Percentiles rank a stretch among this genome's conserved stretches.
Evolutionary conservation across 2,888 invertebrate genomes (phyloP).

Genomic region (Hyposoter didymator): DNA sequence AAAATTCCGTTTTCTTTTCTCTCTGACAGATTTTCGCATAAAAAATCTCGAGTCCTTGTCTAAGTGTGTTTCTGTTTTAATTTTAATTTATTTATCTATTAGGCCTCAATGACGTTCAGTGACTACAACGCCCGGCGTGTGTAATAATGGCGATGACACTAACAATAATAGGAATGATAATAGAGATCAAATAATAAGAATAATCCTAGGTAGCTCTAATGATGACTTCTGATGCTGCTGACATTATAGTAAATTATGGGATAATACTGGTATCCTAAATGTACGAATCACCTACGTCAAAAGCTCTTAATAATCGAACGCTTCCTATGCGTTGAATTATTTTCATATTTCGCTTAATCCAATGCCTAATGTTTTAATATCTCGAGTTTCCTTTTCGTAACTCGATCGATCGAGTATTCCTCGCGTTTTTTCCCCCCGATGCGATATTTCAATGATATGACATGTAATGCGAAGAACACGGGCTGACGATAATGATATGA

Average conservation of each 20-base stretch:
- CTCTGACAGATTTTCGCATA: background rate
- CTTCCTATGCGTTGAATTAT: slow-evolving; percentile 35
- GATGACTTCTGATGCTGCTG: slow-evolving; percentile 63
- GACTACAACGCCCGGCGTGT: slow-evolving; percentile 67
- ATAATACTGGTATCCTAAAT: slow-evolving; percentile 73
- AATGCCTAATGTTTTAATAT: slow-evolving; percentile 42
- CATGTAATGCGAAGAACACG: slow-evolving; percentile 73
- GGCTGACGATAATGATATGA: slow-evolving; percentile 79
- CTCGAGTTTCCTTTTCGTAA: slow-evolving; percentile 66
- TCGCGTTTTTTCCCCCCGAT: slow-evolving; percentile 27
- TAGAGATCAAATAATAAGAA: slow-evolving; percentile 20
- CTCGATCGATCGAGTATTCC: slow-evolving; percentile 71
- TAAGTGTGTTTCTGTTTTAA: slow-evolving; percentile 48
- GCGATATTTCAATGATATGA: slow-evolving; percentile 77
- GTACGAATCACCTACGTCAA: slow-evolving; percentile 76
- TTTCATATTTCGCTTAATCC: slow-evolving; percentile 7
- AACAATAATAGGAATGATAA: slow-evolving; percentile 18
- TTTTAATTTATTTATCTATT: slow-evolving; percentile 75
- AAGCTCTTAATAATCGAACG: slow-evolving; percentile 74
- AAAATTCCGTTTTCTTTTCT: slow-evolving; percentile 19
- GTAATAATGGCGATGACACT: slow-evolving; percentile 40
- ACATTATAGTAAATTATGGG: slow-evolving; percentile 59
- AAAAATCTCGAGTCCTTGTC: slow-evolving; percentile 38
- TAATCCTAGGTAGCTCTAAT: slow-evolving; percentile 49
- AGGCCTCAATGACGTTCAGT: slow-evolving; percentile 79